These are phyloP conservation scores for Hybos culiciformis DNA, from an alignment of 2,888 invertebrate species.

Conservation along the genomic window DNA sequence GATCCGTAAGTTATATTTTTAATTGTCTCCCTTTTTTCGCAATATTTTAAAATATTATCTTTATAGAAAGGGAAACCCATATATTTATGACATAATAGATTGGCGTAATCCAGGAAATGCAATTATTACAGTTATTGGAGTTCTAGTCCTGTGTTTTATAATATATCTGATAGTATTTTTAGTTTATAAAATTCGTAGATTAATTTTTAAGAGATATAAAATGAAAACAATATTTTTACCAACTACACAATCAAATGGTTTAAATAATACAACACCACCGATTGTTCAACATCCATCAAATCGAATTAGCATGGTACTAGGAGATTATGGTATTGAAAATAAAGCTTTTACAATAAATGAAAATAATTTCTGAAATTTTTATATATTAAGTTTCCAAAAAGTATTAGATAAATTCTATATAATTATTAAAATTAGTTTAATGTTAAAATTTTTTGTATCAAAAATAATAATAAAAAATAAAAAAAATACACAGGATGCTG, in stretches of 20 bases:
- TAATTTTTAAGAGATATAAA: constrained; percentile 23
- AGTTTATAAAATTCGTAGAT: constrained; percentile 28
- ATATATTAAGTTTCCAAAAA: too few relatives aligned
- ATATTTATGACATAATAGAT: constrained; percentile 61
- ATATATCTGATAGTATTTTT: constrained; percentile 28
- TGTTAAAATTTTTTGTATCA: too few relatives aligned
- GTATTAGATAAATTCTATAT: too few relatives aligned
- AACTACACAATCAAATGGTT: constrained; percentile 16
- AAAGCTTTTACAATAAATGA: too few relatives aligned
- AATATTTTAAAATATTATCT: background rate
- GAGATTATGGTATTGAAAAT: constrained; percentile 4
- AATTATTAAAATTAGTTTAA: too few relatives aligned
- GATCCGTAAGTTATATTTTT: constrained; percentile 35
- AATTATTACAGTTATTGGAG: constrained; percentile 23
- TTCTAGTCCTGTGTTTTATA: constrained; percentile 25
- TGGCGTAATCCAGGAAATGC: constrained; percentile 50
- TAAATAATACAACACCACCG: background rate
- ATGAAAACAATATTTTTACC: constrained; percentile 23
- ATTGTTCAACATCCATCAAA: constrained; percentile 1
- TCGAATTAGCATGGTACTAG: background rate
- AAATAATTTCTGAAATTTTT: too few relatives aligned
- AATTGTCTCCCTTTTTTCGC: background rate
- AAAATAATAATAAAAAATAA: too few relatives aligned
- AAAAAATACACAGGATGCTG: too few relatives aligned
- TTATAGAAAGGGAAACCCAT: constrained; percentile 42